Conservation (phyloP, 37 sponge, comb jelly and placozoan genomes). For the Mnemiopsis leidyi region DNA sequence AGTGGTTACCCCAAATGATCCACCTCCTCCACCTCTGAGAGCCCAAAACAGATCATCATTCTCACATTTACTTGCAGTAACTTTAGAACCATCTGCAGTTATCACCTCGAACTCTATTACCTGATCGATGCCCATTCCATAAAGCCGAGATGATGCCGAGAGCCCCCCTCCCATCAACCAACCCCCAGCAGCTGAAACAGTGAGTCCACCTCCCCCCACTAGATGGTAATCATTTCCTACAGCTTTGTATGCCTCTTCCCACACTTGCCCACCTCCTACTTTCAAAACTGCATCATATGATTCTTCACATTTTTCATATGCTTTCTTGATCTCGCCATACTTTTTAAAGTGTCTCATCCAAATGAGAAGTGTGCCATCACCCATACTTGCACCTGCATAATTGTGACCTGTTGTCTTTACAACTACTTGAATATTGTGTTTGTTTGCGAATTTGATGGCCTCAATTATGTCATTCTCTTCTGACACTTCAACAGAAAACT, state of each 20-base stretch:
- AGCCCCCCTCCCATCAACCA: slow-evolving; percentile 61
- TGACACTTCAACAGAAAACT: slow-evolving; percentile 23
- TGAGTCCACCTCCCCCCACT: slow-evolving; percentile 45
- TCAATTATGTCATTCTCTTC: slow-evolving; percentile 31
- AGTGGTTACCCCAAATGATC: slow-evolving; percentile 67
- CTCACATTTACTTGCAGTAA: slow-evolving; percentile 59
- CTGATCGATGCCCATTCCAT: slow-evolving; percentile 69
- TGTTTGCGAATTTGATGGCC: slow-evolving; percentile 51
- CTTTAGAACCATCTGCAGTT: slow-evolving; percentile 67
- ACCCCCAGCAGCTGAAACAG: slow-evolving; percentile 54
- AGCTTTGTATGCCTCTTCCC: slow-evolving; percentile 50
- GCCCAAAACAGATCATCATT: slow-evolving; percentile 73
- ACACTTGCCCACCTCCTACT: slow-evolving; percentile 31
- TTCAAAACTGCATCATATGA: slow-evolving; percentile 37
- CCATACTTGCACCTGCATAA: slow-evolving; percentile 61
- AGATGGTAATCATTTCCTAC: slow-evolving; percentile 5
- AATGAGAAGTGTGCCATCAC: slow-evolving; percentile 39
- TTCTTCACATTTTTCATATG: neutral
- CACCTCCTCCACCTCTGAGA: slow-evolving; percentile 72
- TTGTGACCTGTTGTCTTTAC: slow-evolving; percentile 47
- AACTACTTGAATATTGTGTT: slow-evolving; percentile 40
- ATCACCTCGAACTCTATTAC: slow-evolving; percentile 64
- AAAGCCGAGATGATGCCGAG: slow-evolving; percentile 13
- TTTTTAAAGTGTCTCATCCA: slow-evolving; percentile 59
- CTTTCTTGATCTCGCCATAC: neutral